These are phyloP conservation scores for Argyrosomus regius DNA, from an alignment of 2,797 vertebrate species.

Conservation along the genomic window DNA sequence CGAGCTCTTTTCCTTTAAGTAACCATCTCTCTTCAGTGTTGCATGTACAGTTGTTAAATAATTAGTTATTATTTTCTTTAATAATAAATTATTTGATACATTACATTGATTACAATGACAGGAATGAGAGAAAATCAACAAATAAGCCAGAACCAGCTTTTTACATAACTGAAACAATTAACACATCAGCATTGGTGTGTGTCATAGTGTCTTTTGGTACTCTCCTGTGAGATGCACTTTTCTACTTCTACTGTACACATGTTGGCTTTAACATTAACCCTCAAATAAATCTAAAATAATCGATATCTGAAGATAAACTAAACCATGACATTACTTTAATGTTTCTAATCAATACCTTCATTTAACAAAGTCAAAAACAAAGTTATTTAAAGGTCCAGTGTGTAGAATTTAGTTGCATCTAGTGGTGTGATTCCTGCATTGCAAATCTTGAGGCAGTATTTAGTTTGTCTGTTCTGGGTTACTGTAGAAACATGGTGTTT, in stretches of 20 bases:
- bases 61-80: not conserved
- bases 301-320: not conserved
- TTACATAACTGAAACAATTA: not conserved
- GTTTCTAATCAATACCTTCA: not conserved
- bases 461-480: no score
- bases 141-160: not conserved
- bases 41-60: not conserved
- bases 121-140: no score
- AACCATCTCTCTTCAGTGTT: not conserved
- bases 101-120: no score
- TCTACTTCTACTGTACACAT: not conserved
- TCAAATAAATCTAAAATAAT: not conserved
- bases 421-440: no score
- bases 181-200: not conserved
- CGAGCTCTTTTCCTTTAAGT: not conserved
- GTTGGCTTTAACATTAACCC: not conserved
- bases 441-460: no score
- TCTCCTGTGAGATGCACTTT: not conserved
- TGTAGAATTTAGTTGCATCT: no score
- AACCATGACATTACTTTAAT: not conserved
- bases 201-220: not conserved
- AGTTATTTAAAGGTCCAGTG: not conserved
- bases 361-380: not conserved
- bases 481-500: no score
- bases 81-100: not conserved